These are phyloP conservation scores for Galeopterus variegatus DNA, from an alignment of 2,113 vertebrate species.

Conservation along the genomic window DNA sequence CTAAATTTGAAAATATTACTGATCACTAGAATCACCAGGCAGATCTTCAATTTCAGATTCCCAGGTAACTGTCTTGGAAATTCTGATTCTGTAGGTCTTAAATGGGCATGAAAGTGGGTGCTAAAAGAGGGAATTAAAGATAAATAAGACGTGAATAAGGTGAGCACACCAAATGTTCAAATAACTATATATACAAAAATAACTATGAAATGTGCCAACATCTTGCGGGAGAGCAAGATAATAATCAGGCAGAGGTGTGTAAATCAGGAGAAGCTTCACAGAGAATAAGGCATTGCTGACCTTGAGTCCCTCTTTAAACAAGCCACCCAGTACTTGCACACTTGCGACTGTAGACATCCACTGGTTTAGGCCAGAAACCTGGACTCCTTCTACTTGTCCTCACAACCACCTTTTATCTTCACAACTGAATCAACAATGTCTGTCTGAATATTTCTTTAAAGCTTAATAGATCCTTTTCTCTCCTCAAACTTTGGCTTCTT, in stretches of 20 bases:
- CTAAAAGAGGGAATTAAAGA: slow-evolving; percentile 7
- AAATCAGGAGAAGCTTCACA: neutral
- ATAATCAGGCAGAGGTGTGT: neutral
- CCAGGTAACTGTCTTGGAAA: neutral
- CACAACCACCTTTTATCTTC: neutral
- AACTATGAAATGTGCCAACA: neutral
- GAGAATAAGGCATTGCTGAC: neutral
- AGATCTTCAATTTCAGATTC: slow-evolving; percentile 39
- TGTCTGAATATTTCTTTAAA: slow-evolving; percentile 15
- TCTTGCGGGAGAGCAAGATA: slow-evolving; percentile 12
- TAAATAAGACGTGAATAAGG: neutral
- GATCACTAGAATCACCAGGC: neutral
- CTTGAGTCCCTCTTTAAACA: neutral
- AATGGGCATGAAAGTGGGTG: neutral
- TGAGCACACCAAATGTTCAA: neutral
- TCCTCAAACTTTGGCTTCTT: neutral
- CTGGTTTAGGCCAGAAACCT: neutral
- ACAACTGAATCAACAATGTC: neutral
- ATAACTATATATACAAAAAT: neutral
- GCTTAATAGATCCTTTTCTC: neutral
- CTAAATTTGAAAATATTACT: neutral
- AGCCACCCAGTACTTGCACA: neutral
- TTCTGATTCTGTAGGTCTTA: slow-evolving; percentile 9
- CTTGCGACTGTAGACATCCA: neutral
- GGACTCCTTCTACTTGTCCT: neutral